Evolutionary conservation across 2,888 invertebrate genomes (phyloP).

Genomic region (Volucella inanis): DNA sequence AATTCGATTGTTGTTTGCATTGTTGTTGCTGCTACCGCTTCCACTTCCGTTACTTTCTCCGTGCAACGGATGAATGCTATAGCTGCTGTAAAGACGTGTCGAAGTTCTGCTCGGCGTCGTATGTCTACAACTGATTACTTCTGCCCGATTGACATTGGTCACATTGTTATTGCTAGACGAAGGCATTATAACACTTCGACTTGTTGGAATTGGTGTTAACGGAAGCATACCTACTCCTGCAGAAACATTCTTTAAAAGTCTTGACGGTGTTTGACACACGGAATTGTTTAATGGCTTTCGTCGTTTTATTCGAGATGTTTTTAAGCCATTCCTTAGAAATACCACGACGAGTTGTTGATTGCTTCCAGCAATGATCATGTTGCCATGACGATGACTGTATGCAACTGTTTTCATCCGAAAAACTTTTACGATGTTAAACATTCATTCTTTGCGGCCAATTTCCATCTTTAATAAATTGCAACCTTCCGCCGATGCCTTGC

Average conservation of each 20-base stretch:
- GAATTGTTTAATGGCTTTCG: conserved; percentile 87
- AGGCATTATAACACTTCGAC: conserved; percentile 38
- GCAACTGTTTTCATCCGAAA: conserved; percentile 95
- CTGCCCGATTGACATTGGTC: conserved; percentile 59
- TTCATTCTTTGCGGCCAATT: no score
- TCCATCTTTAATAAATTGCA: conserved; percentile 83
- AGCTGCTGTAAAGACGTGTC: conserved; percentile 87
- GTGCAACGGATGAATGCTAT: conserved; percentile 93
- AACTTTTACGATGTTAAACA: no score
- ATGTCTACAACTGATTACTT: conserved; percentile 33
- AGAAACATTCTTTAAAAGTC: conserved; percentile 66
- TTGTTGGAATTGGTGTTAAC: conserved; percentile 53
- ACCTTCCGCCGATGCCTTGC: conserved; percentile 83
- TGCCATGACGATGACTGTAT: conserved; percentile 96
- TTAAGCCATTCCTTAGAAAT: conserved; percentile 85
- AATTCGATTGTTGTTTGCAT: conserved; percentile 29
- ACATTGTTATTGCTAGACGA: conserved; percentile 64
- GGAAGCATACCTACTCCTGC: conserved; percentile 66
- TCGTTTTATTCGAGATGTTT: conserved; percentile 84
- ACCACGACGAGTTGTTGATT: conserved; percentile 89
- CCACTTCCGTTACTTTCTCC: conserved; percentile 82
- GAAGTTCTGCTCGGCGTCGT: conserved; percentile 65
- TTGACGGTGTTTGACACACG: conserved; percentile 75
- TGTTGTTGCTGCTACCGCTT: conserved; percentile 79
- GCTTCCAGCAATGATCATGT: conserved; percentile 95